These are phyloP conservation scores for Cygnus atratus DNA, from an alignment of 2,113 vertebrate species.

Conservation along the genomic window DNA sequence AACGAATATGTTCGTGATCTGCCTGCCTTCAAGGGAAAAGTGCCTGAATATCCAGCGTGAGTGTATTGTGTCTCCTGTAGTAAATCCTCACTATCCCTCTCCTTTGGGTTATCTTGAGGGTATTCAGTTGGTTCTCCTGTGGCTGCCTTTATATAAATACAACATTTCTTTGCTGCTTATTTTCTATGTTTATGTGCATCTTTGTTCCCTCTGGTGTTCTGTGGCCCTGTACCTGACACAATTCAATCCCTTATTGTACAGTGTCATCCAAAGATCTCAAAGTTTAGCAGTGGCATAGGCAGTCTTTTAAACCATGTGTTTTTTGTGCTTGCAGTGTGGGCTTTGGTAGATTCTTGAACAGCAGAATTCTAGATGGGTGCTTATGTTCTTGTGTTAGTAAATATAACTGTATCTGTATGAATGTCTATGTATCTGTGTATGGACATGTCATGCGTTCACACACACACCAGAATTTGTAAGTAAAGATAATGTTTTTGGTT, in stretches of 20 bases:
- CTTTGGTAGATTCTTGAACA: not conserved
- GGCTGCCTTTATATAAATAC: not conserved
- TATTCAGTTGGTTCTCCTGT: not conserved
- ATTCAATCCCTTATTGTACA: not conserved
- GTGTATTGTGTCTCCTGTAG: conserved; percentile 58
- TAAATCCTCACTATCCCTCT: not conserved
- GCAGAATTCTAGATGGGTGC: not conserved
- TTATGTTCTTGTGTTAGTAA: not conserved
- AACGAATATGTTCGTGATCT: conserved; percentile 94
- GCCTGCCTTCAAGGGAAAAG: conserved; percentile 83
- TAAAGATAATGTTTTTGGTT: not conserved
- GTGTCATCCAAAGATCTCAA: not conserved
- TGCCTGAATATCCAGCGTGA: conserved; percentile 95
- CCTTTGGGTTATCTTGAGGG: not conserved
- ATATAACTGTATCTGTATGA: not conserved
- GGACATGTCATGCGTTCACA: not conserved
- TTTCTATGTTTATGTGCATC: not conserved
- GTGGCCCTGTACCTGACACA: not conserved
- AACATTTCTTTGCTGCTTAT: not conserved
- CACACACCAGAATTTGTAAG: not conserved
- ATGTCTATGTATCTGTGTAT: not conserved
- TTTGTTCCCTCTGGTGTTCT: not conserved
- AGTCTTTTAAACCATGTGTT: not conserved
- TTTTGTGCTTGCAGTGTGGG: not conserved
- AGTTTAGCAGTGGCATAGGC: not conserved